Percentiles rank a stretch among this genome's conserved stretches.
phyloP scores from a whole-genome alignment of 2,888 invertebrate genomes.

The Troglohyphantes excavatus region DNA sequence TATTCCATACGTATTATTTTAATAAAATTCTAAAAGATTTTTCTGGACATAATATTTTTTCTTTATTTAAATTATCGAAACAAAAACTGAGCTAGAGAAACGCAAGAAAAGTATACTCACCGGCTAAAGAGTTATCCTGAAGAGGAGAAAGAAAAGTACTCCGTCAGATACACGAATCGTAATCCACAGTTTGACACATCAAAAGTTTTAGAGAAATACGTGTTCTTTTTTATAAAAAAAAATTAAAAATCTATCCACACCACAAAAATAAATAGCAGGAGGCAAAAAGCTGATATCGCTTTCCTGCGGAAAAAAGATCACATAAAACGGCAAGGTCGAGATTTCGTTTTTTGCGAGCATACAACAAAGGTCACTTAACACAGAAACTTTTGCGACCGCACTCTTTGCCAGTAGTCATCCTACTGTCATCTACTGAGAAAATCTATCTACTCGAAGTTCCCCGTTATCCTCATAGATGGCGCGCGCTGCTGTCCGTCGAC shows the following conservation, averaged over 20 bases:
- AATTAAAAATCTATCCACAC: not conserved
- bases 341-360: slow-evolving; percentile 29
- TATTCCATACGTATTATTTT: too few relatives aligned
- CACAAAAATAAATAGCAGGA: slow-evolving; percentile 12
- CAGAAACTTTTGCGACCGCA: slow-evolving; percentile 6
- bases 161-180: slow-evolving; percentile 14
- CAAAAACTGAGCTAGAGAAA: not conserved
- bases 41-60: too few relatives aligned
- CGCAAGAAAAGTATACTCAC: not conserved
- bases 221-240: not conserved
- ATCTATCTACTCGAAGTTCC: slow-evolving; percentile 16
- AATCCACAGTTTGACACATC: slow-evolving; percentile 70
- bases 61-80: not conserved
- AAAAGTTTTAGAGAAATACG: slow-evolving; percentile 8
- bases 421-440: slow-evolving; percentile 44
- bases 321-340: slow-evolving; percentile 51
- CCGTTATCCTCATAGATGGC: slow-evolving; percentile 59
- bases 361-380: slow-evolving; percentile 47
- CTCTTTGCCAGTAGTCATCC: not conserved
- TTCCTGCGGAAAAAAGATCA: slow-evolving; percentile 4
- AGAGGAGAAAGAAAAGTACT: not conserved
- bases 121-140: slow-evolving; percentile 39
- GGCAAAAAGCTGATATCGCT: slow-evolving; percentile 33
- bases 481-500: not conserved
- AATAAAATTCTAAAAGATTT: too few relatives aligned